A percentile compares a stretch with the other conserved stretches of the same genome.
Evolutionary conservation across 2,797 vertebrate genomes (phyloP).

Genomic region (Pangasius macronema): DNA sequence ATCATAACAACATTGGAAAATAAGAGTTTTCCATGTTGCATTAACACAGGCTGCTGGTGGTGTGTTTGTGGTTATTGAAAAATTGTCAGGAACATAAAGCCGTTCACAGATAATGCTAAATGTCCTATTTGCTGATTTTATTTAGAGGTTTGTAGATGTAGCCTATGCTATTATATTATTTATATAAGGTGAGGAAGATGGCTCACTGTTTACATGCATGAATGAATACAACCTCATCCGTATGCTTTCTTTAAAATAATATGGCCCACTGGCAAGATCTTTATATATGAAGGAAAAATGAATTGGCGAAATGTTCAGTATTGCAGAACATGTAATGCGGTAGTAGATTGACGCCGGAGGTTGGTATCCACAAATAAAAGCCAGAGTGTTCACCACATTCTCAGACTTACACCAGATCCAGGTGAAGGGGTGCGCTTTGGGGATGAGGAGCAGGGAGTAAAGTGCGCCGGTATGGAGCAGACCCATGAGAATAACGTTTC

Average conservation of each 20-base stretch:
- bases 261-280: background rate
- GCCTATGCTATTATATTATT: background rate
- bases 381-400: background rate
- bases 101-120: background rate
- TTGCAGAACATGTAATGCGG: background rate
- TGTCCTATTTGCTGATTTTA: background rate
- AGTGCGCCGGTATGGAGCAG: conserved; percentile 54
- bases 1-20: background rate
- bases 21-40: background rate
- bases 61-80: background rate
- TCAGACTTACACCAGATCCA: conserved; percentile 61
- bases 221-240: background rate
- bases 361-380: background rate
- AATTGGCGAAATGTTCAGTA: background rate
- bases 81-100: background rate
- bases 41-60: background rate
- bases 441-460: conserved; percentile 56
- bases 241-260: background rate
- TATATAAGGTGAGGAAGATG: background rate
- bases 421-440: conserved; percentile 53
- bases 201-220: background rate
- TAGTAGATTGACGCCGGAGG: background rate
- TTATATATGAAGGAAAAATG: too few species aligned
- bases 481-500: conserved; percentile 58
- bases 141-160: too few species aligned